Conservation (phyloP, 2,797 vertebrate species). For the Manis pentadactyla region DNA sequence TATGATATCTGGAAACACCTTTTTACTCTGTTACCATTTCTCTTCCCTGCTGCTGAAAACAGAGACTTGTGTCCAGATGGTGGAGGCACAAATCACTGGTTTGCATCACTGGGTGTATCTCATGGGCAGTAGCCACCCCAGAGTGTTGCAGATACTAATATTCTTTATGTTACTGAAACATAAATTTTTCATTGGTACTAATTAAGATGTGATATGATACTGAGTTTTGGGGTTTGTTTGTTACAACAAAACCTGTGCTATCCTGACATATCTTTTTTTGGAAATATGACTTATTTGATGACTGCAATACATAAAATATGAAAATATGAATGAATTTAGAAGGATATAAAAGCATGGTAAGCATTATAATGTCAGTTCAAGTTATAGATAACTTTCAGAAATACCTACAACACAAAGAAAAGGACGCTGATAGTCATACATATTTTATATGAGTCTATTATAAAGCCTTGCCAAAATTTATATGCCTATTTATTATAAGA, state of each 20-base stretch:
- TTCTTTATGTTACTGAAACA: neutral
- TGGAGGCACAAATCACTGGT: neutral
- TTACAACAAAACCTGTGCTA: neutral
- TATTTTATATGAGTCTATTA: neutral
- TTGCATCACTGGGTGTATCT: neutral
- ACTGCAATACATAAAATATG: neutral
- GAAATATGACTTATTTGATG: neutral
- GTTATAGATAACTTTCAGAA: constrained; percentile 4
- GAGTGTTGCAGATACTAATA: neutral
- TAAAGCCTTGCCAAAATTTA: neutral
- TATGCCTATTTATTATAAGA: neutral
- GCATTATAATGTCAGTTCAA: neutral
- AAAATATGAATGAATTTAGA: constrained; percentile 47
- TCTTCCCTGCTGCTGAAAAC: neutral
- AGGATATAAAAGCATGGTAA: neutral
- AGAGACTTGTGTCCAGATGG: neutral
- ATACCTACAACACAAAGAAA: neutral
- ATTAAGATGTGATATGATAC: neutral
- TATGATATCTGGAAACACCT: neutral
- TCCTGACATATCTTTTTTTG: neutral
- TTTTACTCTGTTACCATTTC: neutral
- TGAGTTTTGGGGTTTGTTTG: neutral
- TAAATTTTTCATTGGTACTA: neutral
- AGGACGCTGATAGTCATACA: neutral
- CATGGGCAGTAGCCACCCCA: neutral